Conservation (phyloP, 2,888 invertebrate species). For the Epiblema foenella region DNA sequence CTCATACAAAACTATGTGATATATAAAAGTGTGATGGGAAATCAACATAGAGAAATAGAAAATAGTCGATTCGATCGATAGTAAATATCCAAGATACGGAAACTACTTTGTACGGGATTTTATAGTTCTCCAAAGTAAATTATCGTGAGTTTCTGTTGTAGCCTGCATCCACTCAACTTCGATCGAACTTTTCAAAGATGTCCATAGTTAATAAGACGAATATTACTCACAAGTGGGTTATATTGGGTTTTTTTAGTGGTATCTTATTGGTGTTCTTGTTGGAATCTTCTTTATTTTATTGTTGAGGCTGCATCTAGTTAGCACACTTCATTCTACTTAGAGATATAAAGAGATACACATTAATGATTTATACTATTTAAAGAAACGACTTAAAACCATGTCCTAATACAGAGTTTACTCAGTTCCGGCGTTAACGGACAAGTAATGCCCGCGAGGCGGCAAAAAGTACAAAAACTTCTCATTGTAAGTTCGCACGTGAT, state of each 20-base stretch:
- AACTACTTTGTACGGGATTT: conserved; percentile 32
- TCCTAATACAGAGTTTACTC: background rate
- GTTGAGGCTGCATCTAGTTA: background rate
- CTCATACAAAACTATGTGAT: conserved; percentile 51
- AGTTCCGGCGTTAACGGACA: background rate
- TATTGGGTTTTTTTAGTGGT: background rate
- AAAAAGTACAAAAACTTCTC: conserved; percentile 10
- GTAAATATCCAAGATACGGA: conserved; percentile 35
- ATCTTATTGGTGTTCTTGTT: conserved; percentile 16
- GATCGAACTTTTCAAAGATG: conserved; percentile 27
- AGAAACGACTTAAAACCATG: background rate
- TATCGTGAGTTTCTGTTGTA: conserved; percentile 23
- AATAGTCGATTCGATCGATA: conserved; percentile 45
- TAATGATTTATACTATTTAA: too few species aligned
- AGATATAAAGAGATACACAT: background rate
- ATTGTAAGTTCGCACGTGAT: conserved; percentile 26
- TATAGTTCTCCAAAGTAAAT: conserved; percentile 36
- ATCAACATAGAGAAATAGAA: conserved; percentile 46
- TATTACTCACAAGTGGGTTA: conserved; percentile 21
- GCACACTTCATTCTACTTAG: too few species aligned
- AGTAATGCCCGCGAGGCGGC: background rate
- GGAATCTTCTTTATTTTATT: conserved; percentile 1
- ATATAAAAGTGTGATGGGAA: conserved; percentile 47
- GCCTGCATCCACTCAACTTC: conserved; percentile 29
- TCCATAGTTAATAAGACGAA: conserved; percentile 15